Conservation (phyloP, 2,888 invertebrate genomes). For the Bembecia ichneumoniformis region DNA sequence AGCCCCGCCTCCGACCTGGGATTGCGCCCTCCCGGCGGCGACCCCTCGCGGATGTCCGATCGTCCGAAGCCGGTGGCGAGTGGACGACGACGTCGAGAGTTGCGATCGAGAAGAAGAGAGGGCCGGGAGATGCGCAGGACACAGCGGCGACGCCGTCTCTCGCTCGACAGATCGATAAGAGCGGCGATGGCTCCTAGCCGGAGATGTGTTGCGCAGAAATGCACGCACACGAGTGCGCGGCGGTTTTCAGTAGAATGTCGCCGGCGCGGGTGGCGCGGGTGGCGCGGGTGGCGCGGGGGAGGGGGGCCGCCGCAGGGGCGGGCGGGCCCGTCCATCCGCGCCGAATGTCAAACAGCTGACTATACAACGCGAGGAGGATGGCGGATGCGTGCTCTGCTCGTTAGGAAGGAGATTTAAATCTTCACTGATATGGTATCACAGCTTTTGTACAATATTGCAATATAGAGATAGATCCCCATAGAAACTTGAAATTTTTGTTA, state of each 20-base stretch:
- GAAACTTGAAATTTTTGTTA: too few relatives aligned
- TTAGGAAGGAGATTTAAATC: too few relatives aligned
- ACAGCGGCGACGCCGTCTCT: constrained; percentile 15
- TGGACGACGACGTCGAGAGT: background rate
- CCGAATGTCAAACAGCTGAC: constrained; percentile 63
- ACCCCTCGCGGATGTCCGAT: background rate
- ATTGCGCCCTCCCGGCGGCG: constrained; percentile 10
- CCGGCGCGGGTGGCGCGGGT: constrained; percentile 9
- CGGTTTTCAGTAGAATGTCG: background rate
- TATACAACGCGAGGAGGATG: constrained; percentile 18
- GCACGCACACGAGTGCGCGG: constrained; percentile 25
- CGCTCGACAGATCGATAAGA: constrained; percentile 42
- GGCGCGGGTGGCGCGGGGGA: constrained; percentile 14
- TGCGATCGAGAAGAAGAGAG: background rate
- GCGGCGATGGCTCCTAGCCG: constrained; percentile 28
- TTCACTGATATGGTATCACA: too few relatives aligned
- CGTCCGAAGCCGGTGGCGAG: background rate
- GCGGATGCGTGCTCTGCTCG: constrained; percentile 4
- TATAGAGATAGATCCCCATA: too few relatives aligned
- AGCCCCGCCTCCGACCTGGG: constrained; percentile 11
- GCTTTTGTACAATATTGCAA: too few relatives aligned
- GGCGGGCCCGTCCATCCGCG: constrained; percentile 8
- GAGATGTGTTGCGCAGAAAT: constrained; percentile 35
- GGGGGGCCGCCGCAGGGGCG: constrained; percentile 15
- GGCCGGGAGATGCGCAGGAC: constrained; percentile 4